phyloP scores from a whole-genome alignment of 2,888 invertebrate species.

The Xestia c-nigrum region DNA sequence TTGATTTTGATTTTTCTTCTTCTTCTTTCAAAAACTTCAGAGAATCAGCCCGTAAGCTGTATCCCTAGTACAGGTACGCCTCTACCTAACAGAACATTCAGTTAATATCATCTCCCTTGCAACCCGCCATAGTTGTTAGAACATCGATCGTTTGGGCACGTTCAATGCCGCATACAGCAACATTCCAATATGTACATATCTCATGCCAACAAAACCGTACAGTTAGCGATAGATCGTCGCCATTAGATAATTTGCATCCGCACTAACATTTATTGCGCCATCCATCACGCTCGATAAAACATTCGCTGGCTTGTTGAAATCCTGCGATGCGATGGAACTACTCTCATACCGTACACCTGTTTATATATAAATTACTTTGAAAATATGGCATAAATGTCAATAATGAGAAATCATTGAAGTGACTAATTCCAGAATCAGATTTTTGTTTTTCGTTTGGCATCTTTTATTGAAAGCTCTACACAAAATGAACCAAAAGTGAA shows the following conservation, averaged over 20 bases:
- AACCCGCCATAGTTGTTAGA: neutral
- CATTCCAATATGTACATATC: neutral
- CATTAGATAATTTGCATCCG: conserved; percentile 49
- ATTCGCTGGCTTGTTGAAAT: conserved; percentile 13
- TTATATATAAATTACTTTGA: neutral
- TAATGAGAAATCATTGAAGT: neutral
- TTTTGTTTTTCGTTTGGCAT: neutral
- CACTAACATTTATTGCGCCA: conserved; percentile 51
- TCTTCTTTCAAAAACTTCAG: neutral
- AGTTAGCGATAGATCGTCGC: conserved; percentile 44
- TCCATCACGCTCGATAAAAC: conserved; percentile 49
- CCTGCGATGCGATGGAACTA: conserved; percentile 1
- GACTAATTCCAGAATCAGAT: neutral
- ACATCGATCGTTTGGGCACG: neutral
- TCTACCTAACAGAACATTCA: neutral
- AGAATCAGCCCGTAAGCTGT: neutral
- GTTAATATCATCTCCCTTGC: neutral
- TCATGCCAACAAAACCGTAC: conserved; percentile 8
- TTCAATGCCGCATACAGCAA: neutral
- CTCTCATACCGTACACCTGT: neutral
- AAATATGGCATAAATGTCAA: neutral
- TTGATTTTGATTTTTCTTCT: no score
- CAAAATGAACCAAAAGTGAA: neutral
- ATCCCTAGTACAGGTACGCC: neutral
- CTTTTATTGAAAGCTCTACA: neutral